A percentile compares a stretch with the other conserved stretches of the same genome.
These are phyloP conservation scores for Actinopyga echinites DNA, from an alignment of 53 echinoderm and acorn worm species.

Conservation along the genomic window DNA sequence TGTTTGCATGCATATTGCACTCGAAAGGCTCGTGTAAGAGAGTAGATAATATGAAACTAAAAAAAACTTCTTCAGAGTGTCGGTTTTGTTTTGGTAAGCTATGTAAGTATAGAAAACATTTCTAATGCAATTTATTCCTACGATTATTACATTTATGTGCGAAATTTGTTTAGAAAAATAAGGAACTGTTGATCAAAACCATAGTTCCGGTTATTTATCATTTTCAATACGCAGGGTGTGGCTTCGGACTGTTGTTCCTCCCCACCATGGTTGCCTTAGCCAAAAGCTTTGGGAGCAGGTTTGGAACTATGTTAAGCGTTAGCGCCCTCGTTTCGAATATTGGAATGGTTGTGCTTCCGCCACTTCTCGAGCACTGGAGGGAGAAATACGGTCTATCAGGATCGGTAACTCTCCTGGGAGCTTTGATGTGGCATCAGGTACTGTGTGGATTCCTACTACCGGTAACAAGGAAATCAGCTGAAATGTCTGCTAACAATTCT, in stretches of 20 bases:
- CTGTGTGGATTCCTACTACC: background rate
- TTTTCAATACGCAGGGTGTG: background rate
- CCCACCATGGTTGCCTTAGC: background rate
- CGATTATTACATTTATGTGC: too few relatives aligned
- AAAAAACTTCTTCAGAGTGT: too few relatives aligned
- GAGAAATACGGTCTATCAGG: constrained; percentile 1
- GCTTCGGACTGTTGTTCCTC: background rate
- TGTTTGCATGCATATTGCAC: too few relatives aligned
- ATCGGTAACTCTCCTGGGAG: background rate
- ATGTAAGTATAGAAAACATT: too few relatives aligned
- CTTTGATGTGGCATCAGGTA: background rate
- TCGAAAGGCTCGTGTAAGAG: too few relatives aligned
- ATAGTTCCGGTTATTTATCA: background rate
- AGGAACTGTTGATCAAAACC: too few relatives aligned
- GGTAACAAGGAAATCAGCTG: too few relatives aligned
- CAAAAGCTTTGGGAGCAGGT: background rate
- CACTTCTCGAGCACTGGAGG: background rate
- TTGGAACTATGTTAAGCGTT: background rate
- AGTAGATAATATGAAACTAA: too few relatives aligned
- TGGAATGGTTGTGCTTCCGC: background rate
- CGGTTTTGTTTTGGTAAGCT: too few relatives aligned
- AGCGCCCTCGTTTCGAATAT: background rate
- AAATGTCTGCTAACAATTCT: background rate
- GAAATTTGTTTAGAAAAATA: too few relatives aligned
- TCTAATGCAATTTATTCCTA: too few relatives aligned